Conservation (phyloP, 2,113 vertebrate species). For the Chamaea fasciata region DNA sequence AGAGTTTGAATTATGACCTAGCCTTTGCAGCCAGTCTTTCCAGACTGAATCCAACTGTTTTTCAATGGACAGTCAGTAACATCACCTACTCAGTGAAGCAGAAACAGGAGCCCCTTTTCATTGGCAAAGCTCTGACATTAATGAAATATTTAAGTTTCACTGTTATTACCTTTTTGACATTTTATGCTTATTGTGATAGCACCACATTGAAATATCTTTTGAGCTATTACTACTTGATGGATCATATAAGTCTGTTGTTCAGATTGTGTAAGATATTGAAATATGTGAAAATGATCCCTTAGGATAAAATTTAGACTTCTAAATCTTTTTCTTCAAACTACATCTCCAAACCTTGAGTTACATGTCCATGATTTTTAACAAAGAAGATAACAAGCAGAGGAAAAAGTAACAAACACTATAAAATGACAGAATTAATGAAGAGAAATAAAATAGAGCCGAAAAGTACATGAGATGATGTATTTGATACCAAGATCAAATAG, state of each 20-base stretch:
- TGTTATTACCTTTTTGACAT: background rate
- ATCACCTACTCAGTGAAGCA: background rate
- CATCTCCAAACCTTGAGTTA: background rate
- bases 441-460: background rate
- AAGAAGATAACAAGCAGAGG: background rate
- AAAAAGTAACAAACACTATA: background rate
- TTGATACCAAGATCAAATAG: background rate
- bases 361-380: background rate
- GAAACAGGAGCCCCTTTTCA: background rate
- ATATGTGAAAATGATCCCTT: background rate
- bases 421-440: background rate
- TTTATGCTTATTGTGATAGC: background rate
- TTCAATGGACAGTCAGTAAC: background rate
- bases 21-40: background rate
- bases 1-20: background rate
- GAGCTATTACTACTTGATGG: background rate
- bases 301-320: background rate
- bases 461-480: background rate
- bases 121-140: background rate
- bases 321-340: background rate
- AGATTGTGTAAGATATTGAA: background rate
- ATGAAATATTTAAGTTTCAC: background rate
- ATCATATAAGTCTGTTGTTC: background rate
- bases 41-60: background rate
- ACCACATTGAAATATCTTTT: accelerated